Percentiles rank a stretch among this genome's conserved stretches.
Conservation (phyloP, 2,888 invertebrate genomes). For the Agapetus fuscipes region DNA sequence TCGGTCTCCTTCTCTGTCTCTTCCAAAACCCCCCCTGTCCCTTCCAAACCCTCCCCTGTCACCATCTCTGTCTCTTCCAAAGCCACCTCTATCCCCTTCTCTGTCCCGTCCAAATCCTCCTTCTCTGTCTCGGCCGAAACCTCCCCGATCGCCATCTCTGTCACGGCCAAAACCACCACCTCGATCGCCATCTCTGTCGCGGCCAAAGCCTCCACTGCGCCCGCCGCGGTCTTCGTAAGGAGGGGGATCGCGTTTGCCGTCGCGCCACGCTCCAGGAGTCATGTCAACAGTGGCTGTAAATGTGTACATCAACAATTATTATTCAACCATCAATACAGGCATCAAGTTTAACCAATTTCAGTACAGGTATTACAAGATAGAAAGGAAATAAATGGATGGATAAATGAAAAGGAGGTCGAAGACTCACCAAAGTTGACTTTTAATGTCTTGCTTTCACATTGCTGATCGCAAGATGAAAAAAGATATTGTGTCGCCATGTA, state of each 20-base stretch:
- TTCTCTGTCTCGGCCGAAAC: conserved; percentile 24
- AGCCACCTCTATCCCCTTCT: conserved; percentile 22
- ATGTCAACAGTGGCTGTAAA: conserved; percentile 36
- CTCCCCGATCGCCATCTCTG: conserved; percentile 22
- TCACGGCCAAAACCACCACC: conserved; percentile 27
- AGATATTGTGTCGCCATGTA: too few relatives aligned
- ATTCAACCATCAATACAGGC: too few relatives aligned
- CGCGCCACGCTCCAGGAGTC: conserved; percentile 42
- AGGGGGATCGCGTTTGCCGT: conserved; percentile 33
- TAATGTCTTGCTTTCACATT: too few relatives aligned
- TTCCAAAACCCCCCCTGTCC: conserved; percentile 23
- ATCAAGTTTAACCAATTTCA: neutral
- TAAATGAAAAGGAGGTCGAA: too few relatives aligned
- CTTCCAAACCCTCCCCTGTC: conserved; percentile 26
- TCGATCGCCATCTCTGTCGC: conserved; percentile 15
- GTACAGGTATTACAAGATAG: neutral
- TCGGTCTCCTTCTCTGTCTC: conserved; percentile 23
- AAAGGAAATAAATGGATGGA: too few relatives aligned
- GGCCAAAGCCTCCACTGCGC: conserved; percentile 36
- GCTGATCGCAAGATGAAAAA: too few relatives aligned
- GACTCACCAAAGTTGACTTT: too few relatives aligned
- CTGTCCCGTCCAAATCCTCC: conserved; percentile 25
- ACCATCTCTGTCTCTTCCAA: conserved; percentile 22
- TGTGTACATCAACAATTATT: too few relatives aligned
- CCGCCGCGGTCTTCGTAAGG: conserved; percentile 34